These are phyloP conservation scores for Rhynchopsitta pachyrhyncha DNA, from an alignment of 2,113 vertebrate species.

Conservation along the genomic window DNA sequence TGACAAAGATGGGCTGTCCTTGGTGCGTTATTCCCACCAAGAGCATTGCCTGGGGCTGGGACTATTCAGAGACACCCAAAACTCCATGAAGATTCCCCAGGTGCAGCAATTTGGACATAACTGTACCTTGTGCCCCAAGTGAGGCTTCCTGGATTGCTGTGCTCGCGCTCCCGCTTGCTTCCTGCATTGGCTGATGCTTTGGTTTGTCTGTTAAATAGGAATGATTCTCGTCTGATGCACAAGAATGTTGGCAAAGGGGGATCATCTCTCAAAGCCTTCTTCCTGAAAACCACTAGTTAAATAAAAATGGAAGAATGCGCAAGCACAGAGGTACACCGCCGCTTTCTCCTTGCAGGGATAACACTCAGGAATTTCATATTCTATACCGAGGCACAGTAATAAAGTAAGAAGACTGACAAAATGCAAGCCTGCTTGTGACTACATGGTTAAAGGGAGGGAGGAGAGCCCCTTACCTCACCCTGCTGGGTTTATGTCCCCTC, in stretches of 20 bases:
- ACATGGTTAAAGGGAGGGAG: neutral
- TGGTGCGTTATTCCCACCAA: neutral
- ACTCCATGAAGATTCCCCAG: neutral
- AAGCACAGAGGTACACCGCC: neutral
- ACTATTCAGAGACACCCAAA: neutral
- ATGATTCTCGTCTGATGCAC: neutral
- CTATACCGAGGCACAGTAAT: neutral
- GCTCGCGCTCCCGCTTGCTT: neutral
- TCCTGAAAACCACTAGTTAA: neutral
- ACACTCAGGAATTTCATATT: neutral
- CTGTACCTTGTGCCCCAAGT: neutral
- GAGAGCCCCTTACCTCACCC: neutral
- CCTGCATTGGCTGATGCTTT: neutral
- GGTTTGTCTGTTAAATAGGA: neutral
- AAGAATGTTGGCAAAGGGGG: neutral
- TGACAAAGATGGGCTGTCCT: neutral
- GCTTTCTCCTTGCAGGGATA: neutral
- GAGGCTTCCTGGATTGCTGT: neutral
- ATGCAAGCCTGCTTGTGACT: neutral
- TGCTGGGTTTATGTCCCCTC: neutral
- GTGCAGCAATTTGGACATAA: neutral
- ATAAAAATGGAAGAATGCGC: neutral
- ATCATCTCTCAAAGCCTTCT: neutral
- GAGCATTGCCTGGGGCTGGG: neutral
- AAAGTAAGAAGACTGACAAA: neutral